Base-by-base conservation (phyloP, 1,140 invertebrate genomes). In the Zaprionus ornatus region DNA sequence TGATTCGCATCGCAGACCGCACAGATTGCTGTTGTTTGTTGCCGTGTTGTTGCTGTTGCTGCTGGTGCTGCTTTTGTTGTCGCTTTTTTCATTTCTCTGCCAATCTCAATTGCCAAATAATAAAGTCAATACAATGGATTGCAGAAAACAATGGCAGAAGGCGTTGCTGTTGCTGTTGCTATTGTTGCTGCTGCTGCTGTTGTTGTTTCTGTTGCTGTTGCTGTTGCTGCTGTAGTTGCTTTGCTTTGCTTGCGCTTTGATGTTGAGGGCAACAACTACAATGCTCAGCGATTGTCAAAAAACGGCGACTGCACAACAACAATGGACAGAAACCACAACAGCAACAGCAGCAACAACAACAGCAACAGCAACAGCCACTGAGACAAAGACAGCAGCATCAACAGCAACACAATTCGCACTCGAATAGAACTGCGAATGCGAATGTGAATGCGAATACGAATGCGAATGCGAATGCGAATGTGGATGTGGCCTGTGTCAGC, bases 81-180 rank as follows among this genome's bases (percentile, higher is more conserved):
- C 25, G 27, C 17, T 42, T 55, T 32, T 19, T 27, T 40, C 54
- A 66, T 68, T 74, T 85, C 59, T 74, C 66, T 23, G 52, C 25
- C 59, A 80, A 25, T 71, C 78, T 67, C 74, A 75, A 88, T 83
- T 83, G 77, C 80, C 69, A 81, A 85, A 81, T 86, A 75, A 62
- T 74, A 68, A 67, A 52, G 45, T 63, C 25, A 63, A 64, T 54
- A 75, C 73, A 82, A 82, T 85, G 52, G 59, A 59, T 74, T 74
- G 55, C 66, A 19, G 23, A 52, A 83, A 68, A 87, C 80, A 88
- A 87, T 88, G 62, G 85, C 84, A 42, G 72, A 73, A 74, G 67
- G 57, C 60, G 63, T 71, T 71, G 61, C 48, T 59, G 61, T 21
- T 23, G 19, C 45, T 64, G 40, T 50, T 32, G 32, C 60, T 50